phyloP scores from a whole-genome alignment of 2,888 invertebrate genomes.

The Plutella xylostella region DNA sequence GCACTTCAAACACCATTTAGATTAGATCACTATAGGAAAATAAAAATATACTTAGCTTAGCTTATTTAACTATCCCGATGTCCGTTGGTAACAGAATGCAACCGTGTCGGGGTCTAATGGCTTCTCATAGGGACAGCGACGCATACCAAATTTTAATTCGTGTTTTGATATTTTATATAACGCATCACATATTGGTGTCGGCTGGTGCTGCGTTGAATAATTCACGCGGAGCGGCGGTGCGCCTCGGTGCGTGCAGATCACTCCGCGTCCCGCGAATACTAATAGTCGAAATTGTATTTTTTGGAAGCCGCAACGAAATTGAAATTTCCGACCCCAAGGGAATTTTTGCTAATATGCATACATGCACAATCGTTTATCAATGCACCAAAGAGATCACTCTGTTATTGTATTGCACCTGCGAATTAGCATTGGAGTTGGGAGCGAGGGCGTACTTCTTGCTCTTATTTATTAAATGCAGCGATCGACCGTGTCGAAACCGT shows the following conservation, averaged over 20 bases:
- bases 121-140: too few species aligned
- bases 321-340: background rate
- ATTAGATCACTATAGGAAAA: too few species aligned
- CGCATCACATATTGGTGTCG: slow-evolving; percentile 34
- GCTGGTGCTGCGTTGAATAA: slow-evolving; percentile 35
- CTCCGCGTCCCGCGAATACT: slow-evolving; percentile 30
- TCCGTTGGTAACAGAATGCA: too few species aligned
- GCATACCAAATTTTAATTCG: background rate
- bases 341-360: too few species aligned
- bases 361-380: background rate
- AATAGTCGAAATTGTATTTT: slow-evolving; percentile 24
- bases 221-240: slow-evolving; percentile 30
- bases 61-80: too few species aligned
- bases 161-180: slow-evolving; percentile 29
- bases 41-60: too few species aligned
- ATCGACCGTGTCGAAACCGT: slow-evolving; percentile 15
- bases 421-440: slow-evolving; percentile 3
- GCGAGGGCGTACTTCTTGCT: slow-evolving; percentile 3
- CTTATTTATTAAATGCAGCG: slow-evolving; percentile 9
- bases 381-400: background rate
- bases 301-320: too few species aligned
- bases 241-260: slow-evolving; percentile 24
- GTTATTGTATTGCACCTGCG: too few species aligned
- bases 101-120: too few species aligned
- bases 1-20: too few species aligned